Percentiles rank a stretch among this genome's conserved stretches.
Evolutionary conservation across 2,113 vertebrate species (phyloP).

Genomic region (Pogonocichla stellata): DNA sequence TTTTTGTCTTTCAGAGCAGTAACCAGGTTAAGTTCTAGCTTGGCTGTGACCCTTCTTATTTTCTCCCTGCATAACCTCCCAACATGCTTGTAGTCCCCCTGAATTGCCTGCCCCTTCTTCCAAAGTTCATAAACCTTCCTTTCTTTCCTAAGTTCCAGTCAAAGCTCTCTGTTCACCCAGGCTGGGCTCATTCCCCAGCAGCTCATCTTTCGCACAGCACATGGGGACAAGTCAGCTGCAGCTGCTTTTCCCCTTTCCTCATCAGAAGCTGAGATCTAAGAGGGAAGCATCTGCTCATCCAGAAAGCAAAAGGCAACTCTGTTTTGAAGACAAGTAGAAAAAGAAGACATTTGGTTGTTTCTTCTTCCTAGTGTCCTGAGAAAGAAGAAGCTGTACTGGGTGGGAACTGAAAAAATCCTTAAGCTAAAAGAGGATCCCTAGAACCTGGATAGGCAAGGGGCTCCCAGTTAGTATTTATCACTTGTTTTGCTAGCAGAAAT

Average conservation of each 20-base stretch:
- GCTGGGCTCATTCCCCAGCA: rapidly evolving
- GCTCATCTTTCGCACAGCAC: neutral
- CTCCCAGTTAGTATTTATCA: neutral
- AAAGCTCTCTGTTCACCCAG: neutral
- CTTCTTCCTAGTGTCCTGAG: neutral
- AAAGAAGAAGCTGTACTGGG: neutral
- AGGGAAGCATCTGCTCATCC: neutral
- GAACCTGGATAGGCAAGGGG: neutral
- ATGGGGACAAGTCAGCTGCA: neutral
- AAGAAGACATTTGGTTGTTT: neutral
- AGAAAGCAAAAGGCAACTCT: neutral
- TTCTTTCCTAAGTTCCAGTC: neutral
- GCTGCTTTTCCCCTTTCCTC: neutral
- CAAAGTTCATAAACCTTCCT: neutral
- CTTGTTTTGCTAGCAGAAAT: neutral
- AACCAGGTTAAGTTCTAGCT: neutral
- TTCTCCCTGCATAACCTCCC: neutral
- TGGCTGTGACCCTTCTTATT: neutral
- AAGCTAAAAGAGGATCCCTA: neutral
- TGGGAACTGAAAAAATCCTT: neutral
- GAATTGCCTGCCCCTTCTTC: neutral
- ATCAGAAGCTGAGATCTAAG: neutral
- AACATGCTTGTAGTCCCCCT: neutral
- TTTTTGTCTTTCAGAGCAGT: neutral
- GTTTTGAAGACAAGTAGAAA: neutral